A percentile compares a stretch with the other conserved stretches of the same genome.
phyloP scores from a whole-genome alignment of 2,888 invertebrate genomes.

The Acanthosepion esculentum region DNA sequence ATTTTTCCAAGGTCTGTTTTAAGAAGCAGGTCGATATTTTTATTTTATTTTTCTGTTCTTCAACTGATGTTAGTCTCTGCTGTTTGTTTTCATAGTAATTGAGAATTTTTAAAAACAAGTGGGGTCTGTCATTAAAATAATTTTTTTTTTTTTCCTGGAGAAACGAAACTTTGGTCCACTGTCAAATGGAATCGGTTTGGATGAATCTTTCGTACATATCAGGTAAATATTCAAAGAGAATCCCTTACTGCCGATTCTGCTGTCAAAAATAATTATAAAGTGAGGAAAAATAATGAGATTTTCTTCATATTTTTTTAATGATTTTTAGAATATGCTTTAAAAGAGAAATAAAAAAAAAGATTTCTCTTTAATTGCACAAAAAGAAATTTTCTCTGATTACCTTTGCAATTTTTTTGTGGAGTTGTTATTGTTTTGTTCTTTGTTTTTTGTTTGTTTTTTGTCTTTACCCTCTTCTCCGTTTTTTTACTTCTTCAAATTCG shows the following conservation, averaged over 20 bases:
- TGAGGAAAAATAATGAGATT: no score
- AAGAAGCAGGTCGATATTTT: not conserved
- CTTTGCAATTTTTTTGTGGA: not conserved
- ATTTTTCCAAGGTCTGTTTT: not conserved
- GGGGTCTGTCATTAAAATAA: not conserved
- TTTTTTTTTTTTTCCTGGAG: not conserved
- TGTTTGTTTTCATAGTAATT: not conserved
- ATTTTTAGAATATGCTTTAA: not conserved
- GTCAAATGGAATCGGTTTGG: constrained; percentile 10
- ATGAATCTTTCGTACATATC: not conserved
- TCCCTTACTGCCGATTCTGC: not conserved
- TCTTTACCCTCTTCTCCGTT: not conserved
- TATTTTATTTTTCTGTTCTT: not conserved
- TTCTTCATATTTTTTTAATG: no score
- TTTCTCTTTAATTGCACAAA: not conserved
- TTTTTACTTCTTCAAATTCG: not conserved
- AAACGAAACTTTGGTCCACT: not conserved
- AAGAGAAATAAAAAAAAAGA: not conserved
- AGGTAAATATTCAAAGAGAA: not conserved
- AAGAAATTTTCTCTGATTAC: not conserved
- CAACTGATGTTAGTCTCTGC: not conserved
- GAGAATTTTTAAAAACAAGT: not conserved
- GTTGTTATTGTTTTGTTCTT: not conserved
- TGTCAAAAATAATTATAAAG: not conserved
- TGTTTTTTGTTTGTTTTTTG: not conserved